phyloP scores from a whole-genome alignment of 1,140 invertebrate species.

The Onthophagus taurus region DNA sequence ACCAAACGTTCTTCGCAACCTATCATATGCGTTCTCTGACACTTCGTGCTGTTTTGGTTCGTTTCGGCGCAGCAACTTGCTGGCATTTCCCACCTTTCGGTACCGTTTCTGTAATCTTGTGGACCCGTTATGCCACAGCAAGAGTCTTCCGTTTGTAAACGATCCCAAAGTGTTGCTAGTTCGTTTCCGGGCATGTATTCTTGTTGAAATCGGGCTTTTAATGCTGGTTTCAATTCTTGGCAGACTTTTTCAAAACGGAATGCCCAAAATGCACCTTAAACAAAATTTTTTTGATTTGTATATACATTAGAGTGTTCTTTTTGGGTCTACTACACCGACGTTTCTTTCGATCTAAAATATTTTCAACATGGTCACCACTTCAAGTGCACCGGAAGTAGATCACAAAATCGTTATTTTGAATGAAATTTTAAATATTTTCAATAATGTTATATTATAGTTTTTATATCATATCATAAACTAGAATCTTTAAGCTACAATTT shows the following conservation, averaged over 20 bases:
- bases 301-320: no score
- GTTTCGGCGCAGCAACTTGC: slow-evolving; percentile 31
- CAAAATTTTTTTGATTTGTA: no score
- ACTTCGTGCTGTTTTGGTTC: slow-evolving; percentile 15
- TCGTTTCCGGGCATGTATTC: slow-evolving; percentile 64
- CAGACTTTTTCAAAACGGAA: slow-evolving; percentile 70
- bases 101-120: slow-evolving; percentile 20
- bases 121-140: slow-evolving; percentile 63
- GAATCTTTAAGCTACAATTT: no score
- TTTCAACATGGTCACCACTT: no score
- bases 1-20: slow-evolving; percentile 64
- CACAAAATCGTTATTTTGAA: no score
- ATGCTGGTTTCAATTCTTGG: slow-evolving; percentile 56
- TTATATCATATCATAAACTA: no score
- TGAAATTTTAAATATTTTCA: no score
- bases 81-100: slow-evolving; percentile 25
- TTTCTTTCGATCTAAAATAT: no score
- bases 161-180: slow-evolving; percentile 72
- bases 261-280: slow-evolving; percentile 81
- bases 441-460: no score
- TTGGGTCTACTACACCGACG: no score
- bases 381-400: no score
- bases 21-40: slow-evolving; percentile 19
- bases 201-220: slow-evolving; percentile 43
- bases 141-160: slow-evolving; percentile 60